Evolutionary conservation across 2,113 vertebrate species (phyloP).

Genomic region (Emydura subglobosa): DNA sequence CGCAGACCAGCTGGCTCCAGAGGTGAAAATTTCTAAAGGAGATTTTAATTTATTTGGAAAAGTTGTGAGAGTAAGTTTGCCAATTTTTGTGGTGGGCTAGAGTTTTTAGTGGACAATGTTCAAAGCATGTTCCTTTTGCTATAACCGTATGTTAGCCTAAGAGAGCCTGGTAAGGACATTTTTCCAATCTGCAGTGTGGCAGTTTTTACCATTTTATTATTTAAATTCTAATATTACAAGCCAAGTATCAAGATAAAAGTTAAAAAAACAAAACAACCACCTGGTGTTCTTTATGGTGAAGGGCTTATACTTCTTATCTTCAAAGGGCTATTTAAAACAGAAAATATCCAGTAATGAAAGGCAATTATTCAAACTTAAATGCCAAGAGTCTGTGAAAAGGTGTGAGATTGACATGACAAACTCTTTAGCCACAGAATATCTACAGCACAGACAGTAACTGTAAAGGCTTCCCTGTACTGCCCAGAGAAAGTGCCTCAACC

Average conservation of each 20-base stretch:
- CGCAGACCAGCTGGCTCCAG: background rate
- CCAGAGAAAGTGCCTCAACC: background rate
- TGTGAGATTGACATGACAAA: background rate
- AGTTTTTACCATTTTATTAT: slow-evolving; percentile 44
- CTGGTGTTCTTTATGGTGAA: slow-evolving; percentile 13
- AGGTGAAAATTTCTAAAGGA: slow-evolving; percentile 26
- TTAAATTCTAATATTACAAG: slow-evolving; percentile 43
- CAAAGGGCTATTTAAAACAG: background rate
- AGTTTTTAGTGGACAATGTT: slow-evolving; percentile 27
- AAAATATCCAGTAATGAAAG: background rate
- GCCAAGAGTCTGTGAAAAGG: background rate
- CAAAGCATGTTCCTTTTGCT: slow-evolving; percentile 59
- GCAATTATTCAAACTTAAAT: background rate
- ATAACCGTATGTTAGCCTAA: background rate
- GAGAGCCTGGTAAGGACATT: slow-evolving; percentile 9
- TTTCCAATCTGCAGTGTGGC: slow-evolving; percentile 36
- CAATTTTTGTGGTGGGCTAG: slow-evolving; percentile 4
- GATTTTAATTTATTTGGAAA: slow-evolving; percentile 11
- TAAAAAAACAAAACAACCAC: background rate
- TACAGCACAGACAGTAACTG: background rate
- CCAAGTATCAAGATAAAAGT: slow-evolving; percentile 11
- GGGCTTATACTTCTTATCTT: background rate
- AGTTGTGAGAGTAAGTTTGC: background rate
- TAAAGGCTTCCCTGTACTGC: background rate
- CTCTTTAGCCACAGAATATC: background rate